Conservation (phyloP, 92 coral and sea anemone genomes). For the Palythoa grandis region DNA sequence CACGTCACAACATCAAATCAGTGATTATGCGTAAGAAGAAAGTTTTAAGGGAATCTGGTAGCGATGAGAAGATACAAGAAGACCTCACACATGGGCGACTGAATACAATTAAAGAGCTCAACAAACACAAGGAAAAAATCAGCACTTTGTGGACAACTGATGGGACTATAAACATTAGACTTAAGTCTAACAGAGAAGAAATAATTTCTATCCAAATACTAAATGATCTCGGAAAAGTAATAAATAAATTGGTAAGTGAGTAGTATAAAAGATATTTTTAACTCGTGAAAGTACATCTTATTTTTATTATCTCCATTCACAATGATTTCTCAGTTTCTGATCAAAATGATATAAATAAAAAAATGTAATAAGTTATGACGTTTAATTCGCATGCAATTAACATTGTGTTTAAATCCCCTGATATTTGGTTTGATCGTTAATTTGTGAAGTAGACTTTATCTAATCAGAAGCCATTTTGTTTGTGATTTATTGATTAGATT, state of each 20-base stretch:
- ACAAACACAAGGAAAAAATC: conserved; percentile 17
- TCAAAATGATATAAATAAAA: background rate
- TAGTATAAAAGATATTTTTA: background rate
- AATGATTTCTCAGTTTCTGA: background rate
- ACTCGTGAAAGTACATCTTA: background rate
- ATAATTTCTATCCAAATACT: background rate
- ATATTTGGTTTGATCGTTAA: background rate
- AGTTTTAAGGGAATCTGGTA: conserved; percentile 1
- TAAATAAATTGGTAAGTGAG: conserved; percentile 26
- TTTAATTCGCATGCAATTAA: background rate
- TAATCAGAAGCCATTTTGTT: background rate
- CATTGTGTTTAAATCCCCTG: background rate
- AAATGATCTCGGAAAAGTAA: conserved; percentile 37
- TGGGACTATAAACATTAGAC: conserved; percentile 38
- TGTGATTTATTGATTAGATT: background rate
- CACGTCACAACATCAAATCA: conserved; percentile 8
- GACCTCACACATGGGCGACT: conserved; percentile 33
- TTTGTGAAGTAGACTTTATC: background rate
- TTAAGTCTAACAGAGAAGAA: conserved; percentile 21
- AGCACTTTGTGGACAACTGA: conserved; percentile 19
- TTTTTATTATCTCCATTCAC: background rate
- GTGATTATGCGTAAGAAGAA: conserved; percentile 8
- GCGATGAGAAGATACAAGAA: conserved; percentile 11
- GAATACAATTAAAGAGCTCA: conserved; percentile 33
- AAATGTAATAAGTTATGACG: background rate